Conservation (phyloP, 2,797 vertebrate species). For the Selene dorsalis region DNA sequence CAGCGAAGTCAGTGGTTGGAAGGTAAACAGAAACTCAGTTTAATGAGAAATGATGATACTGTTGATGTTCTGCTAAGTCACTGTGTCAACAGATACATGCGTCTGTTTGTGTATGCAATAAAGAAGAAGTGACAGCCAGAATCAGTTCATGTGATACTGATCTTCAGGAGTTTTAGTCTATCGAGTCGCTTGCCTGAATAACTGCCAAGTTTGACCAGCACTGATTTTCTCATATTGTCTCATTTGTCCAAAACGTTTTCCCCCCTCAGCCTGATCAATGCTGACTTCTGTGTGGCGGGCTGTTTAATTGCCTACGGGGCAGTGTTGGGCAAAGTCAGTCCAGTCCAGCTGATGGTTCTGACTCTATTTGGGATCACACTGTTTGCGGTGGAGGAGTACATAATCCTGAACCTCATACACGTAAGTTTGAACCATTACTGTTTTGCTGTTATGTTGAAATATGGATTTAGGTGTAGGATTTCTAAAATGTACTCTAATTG, state of each 20-base stretch:
- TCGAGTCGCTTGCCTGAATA: not conserved
- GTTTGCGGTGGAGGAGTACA: conserved; percentile 93
- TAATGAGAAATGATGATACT: conserved; percentile 20
- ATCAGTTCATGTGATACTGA: not conserved
- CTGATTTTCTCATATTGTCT: not conserved
- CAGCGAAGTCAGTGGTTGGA: not conserved
- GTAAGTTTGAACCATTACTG: conserved; percentile 80
- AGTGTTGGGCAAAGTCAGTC: conserved; percentile 94
- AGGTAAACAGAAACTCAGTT: conserved; percentile 46
- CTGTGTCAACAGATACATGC: conserved; percentile 4
- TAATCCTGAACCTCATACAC: conserved; percentile 89
- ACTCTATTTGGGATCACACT: conserved; percentile 94
- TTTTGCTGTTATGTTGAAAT: not conserved
- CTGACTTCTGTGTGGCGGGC: conserved; percentile 96
- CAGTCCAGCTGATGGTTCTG: conserved; percentile 93
- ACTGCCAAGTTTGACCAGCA: not conserved
- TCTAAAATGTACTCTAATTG: not conserved
- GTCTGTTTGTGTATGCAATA: not conserved
- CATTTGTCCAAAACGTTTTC: not conserved
- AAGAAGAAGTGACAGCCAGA: not conserved
- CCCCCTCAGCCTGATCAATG: conserved; percentile 91
- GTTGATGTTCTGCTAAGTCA: conserved; percentile 4
- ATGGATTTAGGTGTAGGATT: not conserved
- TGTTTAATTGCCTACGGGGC: conserved; percentile 96
- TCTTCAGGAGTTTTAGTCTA: not conserved